Evolutionary conservation across 2,888 invertebrate genomes (phyloP), one percentile per base, ranked within the genome.

Genomic region (Neria commutata): DNA sequence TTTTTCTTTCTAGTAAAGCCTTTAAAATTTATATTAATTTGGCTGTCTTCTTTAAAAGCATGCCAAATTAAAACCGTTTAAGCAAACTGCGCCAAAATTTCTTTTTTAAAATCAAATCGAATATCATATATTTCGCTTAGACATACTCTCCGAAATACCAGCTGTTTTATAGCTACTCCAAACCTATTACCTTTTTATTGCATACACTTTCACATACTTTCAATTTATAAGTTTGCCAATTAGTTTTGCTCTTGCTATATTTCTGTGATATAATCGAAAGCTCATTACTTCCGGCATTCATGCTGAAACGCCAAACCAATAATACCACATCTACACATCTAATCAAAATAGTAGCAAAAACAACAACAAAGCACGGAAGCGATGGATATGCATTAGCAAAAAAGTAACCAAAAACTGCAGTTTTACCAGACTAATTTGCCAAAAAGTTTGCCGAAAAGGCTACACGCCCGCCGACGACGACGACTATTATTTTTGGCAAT

Each of bases 231-330:
- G 60, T 64, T 63, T 62, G 47, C 61, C 64, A 64, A 63, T 63
- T 65, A 63, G 58, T 52, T 54, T 62, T 56, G 33, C 57, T 48
- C n/a, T n/a, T n/a, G n/a, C n/a, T n/a, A n/a, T n/a, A 50, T 46
- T 53, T 29, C 47, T 62, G 54, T 61, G 64, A 61, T 61, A 65
- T 66, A 66, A 67, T 65, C 64, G 66, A 67, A 66, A 64, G 62
- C 65, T 66, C 65, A 67, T 72, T 71, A 71, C 74, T 75, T 77
- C 75, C 75, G 74, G 76, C 75, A 75, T 70, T 76, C 73, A 75
- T 64, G 70, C 69, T 67, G 67, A 70, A 72, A 66, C 60, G 64
- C 65, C 63, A 68, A n/a, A 25, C 25, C 25, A 26, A 48, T n/a
- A 65, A 64, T 63, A 56, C 61, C 62, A 68, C 53, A 51, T 50